phyloP scores from a whole-genome alignment of 2,113 vertebrate species.

The Ctenomys sociabilis region DNA sequence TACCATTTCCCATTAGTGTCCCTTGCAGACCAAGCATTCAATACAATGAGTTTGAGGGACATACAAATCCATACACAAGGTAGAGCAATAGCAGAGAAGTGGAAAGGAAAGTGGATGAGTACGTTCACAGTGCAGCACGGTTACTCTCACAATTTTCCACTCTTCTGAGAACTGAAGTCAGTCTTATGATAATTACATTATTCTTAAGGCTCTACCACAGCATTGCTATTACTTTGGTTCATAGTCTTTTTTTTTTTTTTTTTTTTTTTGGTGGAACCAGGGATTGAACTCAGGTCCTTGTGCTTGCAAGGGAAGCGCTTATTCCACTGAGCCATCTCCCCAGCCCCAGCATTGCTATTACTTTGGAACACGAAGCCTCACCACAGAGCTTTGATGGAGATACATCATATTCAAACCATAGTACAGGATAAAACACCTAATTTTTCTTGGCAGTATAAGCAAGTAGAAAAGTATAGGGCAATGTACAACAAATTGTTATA shows the following conservation, averaged over 20 bases:
- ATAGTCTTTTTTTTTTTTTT: no score
- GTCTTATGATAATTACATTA: background rate
- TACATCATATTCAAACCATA: background rate
- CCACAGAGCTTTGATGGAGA: background rate
- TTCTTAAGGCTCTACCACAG: background rate
- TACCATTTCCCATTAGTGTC: no score
- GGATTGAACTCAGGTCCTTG: no score
- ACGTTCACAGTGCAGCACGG: background rate
- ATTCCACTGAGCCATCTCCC: no score
- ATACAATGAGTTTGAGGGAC: background rate
- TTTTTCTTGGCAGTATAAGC: constrained; percentile 9
- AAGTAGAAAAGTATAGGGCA: constrained; percentile 2
- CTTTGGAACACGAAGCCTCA: background rate
- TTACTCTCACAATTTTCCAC: background rate
- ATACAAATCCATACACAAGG: background rate
- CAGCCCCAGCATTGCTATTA: background rate
- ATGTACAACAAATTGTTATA: background rate
- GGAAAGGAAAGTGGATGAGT: background rate
- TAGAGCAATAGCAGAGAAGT: background rate
- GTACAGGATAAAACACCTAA: background rate
- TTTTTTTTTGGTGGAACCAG: no score
- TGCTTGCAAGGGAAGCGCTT: no score
- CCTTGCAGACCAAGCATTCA: no score
- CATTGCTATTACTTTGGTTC: background rate
- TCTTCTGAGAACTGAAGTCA: background rate